Evolutionary conservation across 1,140 invertebrate genomes (phyloP), one percentile per base, ranked within the genome.

Genomic region (Alviniconcha marisindica): DNA sequence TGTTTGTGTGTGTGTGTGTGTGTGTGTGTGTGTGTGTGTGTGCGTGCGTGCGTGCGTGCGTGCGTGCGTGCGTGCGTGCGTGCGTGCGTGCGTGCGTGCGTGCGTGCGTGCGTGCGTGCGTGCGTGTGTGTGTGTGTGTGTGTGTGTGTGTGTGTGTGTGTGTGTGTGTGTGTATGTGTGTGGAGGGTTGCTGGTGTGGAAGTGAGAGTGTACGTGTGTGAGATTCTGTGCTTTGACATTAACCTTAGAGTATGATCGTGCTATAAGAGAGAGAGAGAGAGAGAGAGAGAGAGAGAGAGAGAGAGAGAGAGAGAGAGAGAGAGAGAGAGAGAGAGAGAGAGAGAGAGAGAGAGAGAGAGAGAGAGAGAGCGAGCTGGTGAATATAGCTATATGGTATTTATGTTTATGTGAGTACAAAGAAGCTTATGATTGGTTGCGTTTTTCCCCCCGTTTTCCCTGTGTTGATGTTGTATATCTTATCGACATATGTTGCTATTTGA

Each of bases 121-220:
- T 66, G 60, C n/a, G 60, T n/a, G 60, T 21, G 60, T 66, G 48
- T 66, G 60, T 66, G 60, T 66, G 60, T 66, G 60, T 66, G 60
- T 66, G 60, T 66, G 60, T 66, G 60, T 66, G 18, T 66, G 60
- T 66, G 60, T 66, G 60, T 66, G 60, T 66, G 60, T 66, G 60
- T n/a, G 28, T 21, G 18, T 66, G 18, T n/a, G 28, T 21, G 18
- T 66, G 18, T 66, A n/a, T 31, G 28, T 66, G 28, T 21, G 60
- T 66, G 60, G 7, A 24, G 12, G 21, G 10, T 15, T 31, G 18
- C 7, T 12, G 10, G 21, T n/a, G 60, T 66, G 18, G 12, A 28
- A 7, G 18, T 66, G 18, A 7, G 28, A 12, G 18, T 66, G 60
- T 66, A 24, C n/a, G 60, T 66, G 60, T 66, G 60, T 66, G 60